A percentile compares a stretch with the other conserved stretches of the same genome.
These are phyloP conservation scores for Ataeniobius toweri DNA, from an alignment of 2,797 vertebrate species.

Conservation along the genomic window DNA sequence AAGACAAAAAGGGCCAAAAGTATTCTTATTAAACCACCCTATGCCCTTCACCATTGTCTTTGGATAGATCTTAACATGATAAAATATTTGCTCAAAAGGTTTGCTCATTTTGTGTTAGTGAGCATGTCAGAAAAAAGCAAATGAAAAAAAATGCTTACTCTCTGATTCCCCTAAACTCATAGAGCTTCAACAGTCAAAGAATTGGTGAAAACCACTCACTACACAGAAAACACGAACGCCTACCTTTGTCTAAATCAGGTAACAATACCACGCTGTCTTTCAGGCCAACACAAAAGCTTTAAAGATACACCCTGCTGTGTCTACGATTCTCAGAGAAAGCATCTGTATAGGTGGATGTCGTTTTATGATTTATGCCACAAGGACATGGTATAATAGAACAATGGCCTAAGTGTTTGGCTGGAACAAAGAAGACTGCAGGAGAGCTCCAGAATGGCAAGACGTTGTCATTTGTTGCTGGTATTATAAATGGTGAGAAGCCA, in stretches of 20 bases:
- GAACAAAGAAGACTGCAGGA: constrained; percentile 66
- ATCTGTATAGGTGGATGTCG: constrained; percentile 53
- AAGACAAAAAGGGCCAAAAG: constrained; percentile 39
- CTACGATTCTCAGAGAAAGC: constrained; percentile 56
- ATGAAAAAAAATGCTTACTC: constrained; percentile 9
- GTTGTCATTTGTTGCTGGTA: constrained; percentile 48
- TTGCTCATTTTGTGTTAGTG: constrained; percentile 22
- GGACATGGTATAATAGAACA: constrained; percentile 72
- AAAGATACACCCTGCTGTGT: constrained; percentile 63
- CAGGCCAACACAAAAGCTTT: constrained; percentile 67
- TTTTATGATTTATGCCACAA: constrained; percentile 73
- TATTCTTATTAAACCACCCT: constrained; percentile 58
- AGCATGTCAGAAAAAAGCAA: constrained; percentile 24
- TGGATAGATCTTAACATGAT: constrained; percentile 73
- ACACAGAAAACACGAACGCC: constrained; percentile 68
- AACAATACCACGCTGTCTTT: constrained; percentile 74
- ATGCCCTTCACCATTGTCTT: constrained; percentile 60
- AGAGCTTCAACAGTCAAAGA: constrained; percentile 31
- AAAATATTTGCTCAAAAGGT: constrained; percentile 57
- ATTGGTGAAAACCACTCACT: constrained; percentile 36
- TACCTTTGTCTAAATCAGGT: constrained; percentile 75
- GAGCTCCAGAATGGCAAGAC: constrained; percentile 39
- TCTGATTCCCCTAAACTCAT: constrained; percentile 29
- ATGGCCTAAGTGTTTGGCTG: constrained; percentile 65
- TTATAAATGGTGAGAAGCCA: constrained; percentile 47